Conservation (phyloP, 2,113 vertebrate genomes). For the Melanocharis versteri region DNA sequence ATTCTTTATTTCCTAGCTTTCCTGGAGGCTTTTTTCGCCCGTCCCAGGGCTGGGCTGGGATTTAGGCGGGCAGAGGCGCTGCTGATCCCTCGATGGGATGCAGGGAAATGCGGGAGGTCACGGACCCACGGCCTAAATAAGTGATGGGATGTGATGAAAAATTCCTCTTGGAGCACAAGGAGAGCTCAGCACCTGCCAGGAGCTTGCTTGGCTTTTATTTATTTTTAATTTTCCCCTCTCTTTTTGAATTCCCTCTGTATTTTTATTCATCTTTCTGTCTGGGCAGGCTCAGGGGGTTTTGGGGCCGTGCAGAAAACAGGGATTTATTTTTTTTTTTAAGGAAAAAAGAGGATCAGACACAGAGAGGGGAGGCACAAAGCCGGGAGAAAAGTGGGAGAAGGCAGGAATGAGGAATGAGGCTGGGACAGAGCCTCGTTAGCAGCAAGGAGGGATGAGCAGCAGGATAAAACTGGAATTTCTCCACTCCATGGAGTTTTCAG, state of each 20-base stretch:
- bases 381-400: not conserved
- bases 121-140: not conserved
- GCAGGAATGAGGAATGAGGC: conserved; percentile 29
- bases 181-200: not conserved
- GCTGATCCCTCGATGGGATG: rapidly evolving
- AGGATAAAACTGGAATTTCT: not conserved
- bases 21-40: not conserved
- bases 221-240: conserved; percentile 34
- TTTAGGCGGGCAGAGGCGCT: not conserved
- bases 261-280: conserved; percentile 16
- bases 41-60: not conserved
- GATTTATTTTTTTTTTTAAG: not conserved
- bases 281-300: not conserved
- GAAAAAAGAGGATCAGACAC: not conserved
- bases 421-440: not conserved
- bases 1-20: not conserved
- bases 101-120: not conserved
- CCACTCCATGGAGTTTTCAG: rapidly evolving
- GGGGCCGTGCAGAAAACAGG: not conserved
- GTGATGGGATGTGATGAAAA: conserved; percentile 48
- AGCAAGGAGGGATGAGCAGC: not conserved
- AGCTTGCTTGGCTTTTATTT: conserved; percentile 44
- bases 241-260: not conserved
- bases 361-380: not conserved
- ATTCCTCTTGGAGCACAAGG: not conserved